These are phyloP conservation scores for Synergus laeviventris DNA, from an alignment of 2,888 invertebrate species.

Conservation along the genomic window DNA sequence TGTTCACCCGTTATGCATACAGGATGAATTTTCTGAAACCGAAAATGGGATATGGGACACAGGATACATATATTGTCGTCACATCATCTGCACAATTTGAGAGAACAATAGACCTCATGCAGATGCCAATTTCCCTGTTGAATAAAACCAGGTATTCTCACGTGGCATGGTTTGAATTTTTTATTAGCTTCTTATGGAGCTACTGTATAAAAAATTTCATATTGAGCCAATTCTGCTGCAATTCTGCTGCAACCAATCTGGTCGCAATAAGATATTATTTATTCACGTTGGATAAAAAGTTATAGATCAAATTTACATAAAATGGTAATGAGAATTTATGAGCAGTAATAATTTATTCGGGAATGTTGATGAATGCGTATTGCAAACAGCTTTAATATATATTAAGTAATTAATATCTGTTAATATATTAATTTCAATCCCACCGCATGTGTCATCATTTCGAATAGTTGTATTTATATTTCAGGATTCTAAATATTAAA, in stretches of 20 bases:
- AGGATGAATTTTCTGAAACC: slow-evolving; percentile 25
- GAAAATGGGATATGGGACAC: slow-evolving; percentile 27
- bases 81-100: slow-evolving; percentile 3
- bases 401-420: too few relatives aligned
- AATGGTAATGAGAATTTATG: neutral
- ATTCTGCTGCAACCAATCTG: neutral
- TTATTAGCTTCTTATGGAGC: neutral
- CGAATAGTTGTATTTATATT: too few relatives aligned
- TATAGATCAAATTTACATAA: neutral
- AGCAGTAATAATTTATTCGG: neutral
- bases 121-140: slow-evolving; percentile 10
- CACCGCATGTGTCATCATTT: neutral
- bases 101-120: slow-evolving; percentile 2
- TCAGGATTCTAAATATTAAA: neutral
- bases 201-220: neutral
- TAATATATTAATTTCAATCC: too few relatives aligned
- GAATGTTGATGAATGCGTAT: neutral
- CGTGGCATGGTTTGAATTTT: slow-evolving; percentile 20
- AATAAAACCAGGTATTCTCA: slow-evolving; percentile 16
- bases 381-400: too few relatives aligned
- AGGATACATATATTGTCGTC: slow-evolving; percentile 19
- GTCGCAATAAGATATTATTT: neutral
- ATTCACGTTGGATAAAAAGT: neutral
- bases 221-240: neutral
- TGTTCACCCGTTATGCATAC: slow-evolving; percentile 20